A percentile compares a stretch with the other conserved stretches of the same genome.
These are phyloP conservation scores for Perodicticus potto DNA, from an alignment of 2,797 vertebrate genomes.

Conservation along the genomic window DNA sequence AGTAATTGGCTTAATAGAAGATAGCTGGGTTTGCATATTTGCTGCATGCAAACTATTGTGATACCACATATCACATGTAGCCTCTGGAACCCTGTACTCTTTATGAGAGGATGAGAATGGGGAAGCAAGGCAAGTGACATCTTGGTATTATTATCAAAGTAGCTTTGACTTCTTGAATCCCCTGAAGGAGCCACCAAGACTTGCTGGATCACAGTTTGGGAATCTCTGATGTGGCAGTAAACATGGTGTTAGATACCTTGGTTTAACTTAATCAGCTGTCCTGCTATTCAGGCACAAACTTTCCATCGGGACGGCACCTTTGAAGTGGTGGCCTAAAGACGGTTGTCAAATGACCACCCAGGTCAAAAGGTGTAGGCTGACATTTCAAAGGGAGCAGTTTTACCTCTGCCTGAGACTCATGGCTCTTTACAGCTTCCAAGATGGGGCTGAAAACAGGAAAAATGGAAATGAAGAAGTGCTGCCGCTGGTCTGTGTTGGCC, in stretches of 20 bases:
- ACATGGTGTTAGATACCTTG: not conserved
- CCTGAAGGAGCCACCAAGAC: not conserved
- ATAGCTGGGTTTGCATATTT: not conserved
- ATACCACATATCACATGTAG: not conserved
- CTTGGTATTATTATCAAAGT: not conserved
- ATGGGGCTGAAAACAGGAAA: no score
- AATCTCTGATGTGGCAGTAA: not conserved
- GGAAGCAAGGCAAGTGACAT: not conserved
- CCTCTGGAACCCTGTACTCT: not conserved
- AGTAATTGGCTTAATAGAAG: not conserved
- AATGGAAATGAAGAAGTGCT: not conserved
- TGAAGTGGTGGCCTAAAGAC: not conserved
- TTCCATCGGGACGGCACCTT: not conserved
- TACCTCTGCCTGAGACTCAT: accelerated
- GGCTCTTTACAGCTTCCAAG: not conserved
- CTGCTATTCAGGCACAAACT: not conserved
- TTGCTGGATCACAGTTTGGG: not conserved
- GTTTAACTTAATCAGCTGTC: not conserved
- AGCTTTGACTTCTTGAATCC: not conserved
- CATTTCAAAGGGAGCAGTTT: accelerated
- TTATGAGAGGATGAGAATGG: not conserved
- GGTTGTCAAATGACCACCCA: not conserved
- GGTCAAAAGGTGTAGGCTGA: not conserved
- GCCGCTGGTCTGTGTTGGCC: no score
- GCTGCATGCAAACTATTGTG: not conserved